Evolutionary conservation across 53 echinoderm and acorn worm species (phyloP).

Genomic region (Holothuria scabra): DNA sequence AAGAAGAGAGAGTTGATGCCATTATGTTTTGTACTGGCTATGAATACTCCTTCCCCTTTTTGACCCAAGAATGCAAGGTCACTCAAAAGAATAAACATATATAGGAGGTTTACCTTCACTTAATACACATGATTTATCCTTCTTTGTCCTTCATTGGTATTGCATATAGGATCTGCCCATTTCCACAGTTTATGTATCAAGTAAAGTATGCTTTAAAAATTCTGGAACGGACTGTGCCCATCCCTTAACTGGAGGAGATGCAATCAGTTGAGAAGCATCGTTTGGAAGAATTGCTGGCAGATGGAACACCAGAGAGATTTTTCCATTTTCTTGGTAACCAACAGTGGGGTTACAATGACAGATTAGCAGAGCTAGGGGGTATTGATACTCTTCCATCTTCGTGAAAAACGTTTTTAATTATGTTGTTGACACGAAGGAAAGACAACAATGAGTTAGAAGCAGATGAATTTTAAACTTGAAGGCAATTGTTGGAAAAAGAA

Average conservation of each 20-base stretch:
- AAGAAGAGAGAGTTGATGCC: conserved; percentile 55
- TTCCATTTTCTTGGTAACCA: conserved; percentile 60
- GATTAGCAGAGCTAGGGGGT: conserved; percentile 47
- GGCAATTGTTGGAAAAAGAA: conserved; percentile 38
- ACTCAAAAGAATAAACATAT: conserved; percentile 61
- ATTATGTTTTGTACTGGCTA: conserved; percentile 90
- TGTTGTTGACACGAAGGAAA: conserved; percentile 24
- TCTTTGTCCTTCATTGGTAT: conserved; percentile 74
- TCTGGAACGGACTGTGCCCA: conserved; percentile 68
- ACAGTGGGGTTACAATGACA: conserved; percentile 78
- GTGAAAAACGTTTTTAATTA: conserved; percentile 59
- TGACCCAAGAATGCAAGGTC: conserved; percentile 72
- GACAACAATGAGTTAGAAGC: conserved; percentile 65
- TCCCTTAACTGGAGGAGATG: conserved; percentile 75
- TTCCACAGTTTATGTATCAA: conserved; percentile 74
- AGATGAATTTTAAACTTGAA: conserved; percentile 59
- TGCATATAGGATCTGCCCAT: conserved; percentile 66
- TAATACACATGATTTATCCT: conserved; percentile 70
- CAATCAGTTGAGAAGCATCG: conserved; percentile 55
- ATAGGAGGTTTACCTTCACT: conserved; percentile 82
- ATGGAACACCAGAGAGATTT: conserved; percentile 61
- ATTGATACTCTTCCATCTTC: conserved; percentile 20
- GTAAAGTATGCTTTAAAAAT: conserved; percentile 59
- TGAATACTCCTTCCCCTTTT: conserved; percentile 73
- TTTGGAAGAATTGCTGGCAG: conserved; percentile 32